A percentile compares a stretch with the other conserved stretches of the same genome.
Conservation (phyloP, 2,113 vertebrate species). For the Helogale parvula region DNA sequence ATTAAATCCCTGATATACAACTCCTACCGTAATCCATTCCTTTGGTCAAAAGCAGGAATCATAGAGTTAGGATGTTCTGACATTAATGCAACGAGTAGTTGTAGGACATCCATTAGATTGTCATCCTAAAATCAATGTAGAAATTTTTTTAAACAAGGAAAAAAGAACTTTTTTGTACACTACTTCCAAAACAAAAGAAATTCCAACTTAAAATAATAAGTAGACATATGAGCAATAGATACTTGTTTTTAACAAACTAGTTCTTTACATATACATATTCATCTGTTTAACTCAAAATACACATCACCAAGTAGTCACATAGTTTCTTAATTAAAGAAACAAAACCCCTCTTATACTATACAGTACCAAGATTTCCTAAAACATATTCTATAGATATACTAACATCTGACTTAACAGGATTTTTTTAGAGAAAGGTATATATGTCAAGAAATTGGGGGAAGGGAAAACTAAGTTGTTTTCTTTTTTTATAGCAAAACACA, state of each 20-base stretch:
- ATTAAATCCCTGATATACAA: constrained; percentile 39
- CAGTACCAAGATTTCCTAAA: background rate
- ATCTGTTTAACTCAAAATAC: constrained; percentile 22
- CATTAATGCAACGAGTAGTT: constrained; percentile 97
- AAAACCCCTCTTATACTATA: background rate
- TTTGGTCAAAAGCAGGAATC: constrained; percentile 97
- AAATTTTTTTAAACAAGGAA: constrained; percentile 31
- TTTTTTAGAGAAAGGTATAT: background rate
- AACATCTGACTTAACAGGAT: background rate
- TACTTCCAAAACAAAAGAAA: constrained; percentile 35
- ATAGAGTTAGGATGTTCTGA: constrained; percentile 96
- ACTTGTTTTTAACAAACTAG: background rate
- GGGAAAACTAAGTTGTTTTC: background rate
- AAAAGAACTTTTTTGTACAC: constrained; percentile 32
- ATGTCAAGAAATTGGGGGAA: background rate
- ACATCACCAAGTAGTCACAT: background rate
- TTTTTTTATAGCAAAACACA: background rate
- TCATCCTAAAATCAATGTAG: constrained; percentile 90
- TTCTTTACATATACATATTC: background rate
- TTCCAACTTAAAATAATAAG: constrained; percentile 33
- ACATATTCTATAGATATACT: background rate
- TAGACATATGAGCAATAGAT: background rate
- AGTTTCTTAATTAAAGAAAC: constrained; percentile 31
- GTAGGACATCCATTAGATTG: constrained; percentile 98
- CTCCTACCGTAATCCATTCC: constrained; percentile 95